Percentiles rank a stretch among this genome's conserved stretches.
Evolutionary conservation across 2,797 vertebrate genomes (phyloP).

Genomic region (Cyclopterus lumpus): DNA sequence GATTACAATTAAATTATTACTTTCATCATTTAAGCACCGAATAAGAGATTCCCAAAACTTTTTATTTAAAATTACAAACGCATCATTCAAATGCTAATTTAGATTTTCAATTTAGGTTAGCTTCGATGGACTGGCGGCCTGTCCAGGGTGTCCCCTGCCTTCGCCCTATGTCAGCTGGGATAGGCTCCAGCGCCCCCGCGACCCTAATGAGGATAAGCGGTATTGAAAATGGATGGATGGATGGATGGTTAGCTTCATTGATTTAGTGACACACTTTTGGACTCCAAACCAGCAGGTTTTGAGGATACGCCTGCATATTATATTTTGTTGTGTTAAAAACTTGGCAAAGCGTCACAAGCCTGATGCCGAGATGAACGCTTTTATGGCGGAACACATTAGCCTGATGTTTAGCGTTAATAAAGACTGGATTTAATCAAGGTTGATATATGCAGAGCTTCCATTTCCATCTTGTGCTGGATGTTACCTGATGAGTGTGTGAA

Average conservation of each 20-base stretch:
- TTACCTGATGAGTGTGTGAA: conserved; percentile 19
- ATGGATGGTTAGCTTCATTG: too few relatives aligned
- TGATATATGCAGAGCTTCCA: conserved; percentile 48
- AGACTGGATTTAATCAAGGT: conserved; percentile 47
- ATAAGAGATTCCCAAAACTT: background rate
- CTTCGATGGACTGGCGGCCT: too few relatives aligned
- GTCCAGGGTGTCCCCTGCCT: too few relatives aligned
- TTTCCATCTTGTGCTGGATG: background rate
- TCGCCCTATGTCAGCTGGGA: too few relatives aligned
- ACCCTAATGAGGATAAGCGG: too few relatives aligned
- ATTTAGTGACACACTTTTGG: background rate
- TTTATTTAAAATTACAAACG: background rate
- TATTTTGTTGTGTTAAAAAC: background rate
- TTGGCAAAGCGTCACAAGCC: conserved; percentile 2
- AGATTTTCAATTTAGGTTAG: background rate
- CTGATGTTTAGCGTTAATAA: conserved; percentile 39
- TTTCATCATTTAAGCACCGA: background rate
- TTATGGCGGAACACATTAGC: conserved; percentile 17
- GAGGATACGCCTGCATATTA: background rate
- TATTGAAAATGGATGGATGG: too few relatives aligned
- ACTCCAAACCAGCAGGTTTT: background rate
- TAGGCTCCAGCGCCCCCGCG: too few relatives aligned
- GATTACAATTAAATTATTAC: conserved; percentile 2
- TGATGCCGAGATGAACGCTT: conserved; percentile 10
- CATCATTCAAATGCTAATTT: conserved; percentile 15